Evolutionary conservation across 2,888 invertebrate species (phyloP).

Genomic region (Pheosia tremula): DNA sequence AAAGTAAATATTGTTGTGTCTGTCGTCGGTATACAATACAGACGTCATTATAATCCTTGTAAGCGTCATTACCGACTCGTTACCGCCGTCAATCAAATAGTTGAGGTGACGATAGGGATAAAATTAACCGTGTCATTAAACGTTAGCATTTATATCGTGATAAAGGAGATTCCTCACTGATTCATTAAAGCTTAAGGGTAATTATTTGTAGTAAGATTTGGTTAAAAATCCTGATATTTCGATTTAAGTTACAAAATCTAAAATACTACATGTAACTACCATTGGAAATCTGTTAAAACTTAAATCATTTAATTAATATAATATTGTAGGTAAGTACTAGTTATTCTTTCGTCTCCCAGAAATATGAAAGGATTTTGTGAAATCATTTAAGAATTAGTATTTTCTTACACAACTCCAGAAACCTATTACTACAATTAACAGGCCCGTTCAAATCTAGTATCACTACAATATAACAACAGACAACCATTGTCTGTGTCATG

Average conservation of each 20-base stretch:
- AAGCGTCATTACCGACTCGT: slow-evolving; percentile 28
- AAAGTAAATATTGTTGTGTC: slow-evolving; percentile 37
- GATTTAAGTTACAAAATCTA: too few species aligned
- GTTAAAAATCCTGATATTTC: too few species aligned
- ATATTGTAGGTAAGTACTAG: too few species aligned
- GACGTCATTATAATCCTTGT: slow-evolving; percentile 31
- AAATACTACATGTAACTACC: too few species aligned
- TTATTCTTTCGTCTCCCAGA: too few species aligned
- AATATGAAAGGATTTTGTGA: too few species aligned
- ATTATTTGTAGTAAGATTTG: background rate
- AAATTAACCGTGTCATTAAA: slow-evolving; percentile 12
- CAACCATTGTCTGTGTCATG: background rate
- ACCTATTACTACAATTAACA: background rate
- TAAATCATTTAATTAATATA: too few species aligned
- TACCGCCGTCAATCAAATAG: slow-evolving; percentile 25
- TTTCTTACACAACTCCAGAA: too few species aligned
- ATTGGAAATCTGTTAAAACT: too few species aligned
- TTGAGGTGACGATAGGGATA: slow-evolving; percentile 13
- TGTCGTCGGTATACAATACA: slow-evolving; percentile 37
- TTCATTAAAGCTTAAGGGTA: background rate
- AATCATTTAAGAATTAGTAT: too few species aligned
- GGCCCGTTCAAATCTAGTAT: background rate
- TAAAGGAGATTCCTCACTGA: background rate
- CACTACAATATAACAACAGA: background rate
- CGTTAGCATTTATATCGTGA: slow-evolving; percentile 11